Base-by-base conservation (phyloP, 2,113 vertebrate species). In the Mungos mungo region DNA sequence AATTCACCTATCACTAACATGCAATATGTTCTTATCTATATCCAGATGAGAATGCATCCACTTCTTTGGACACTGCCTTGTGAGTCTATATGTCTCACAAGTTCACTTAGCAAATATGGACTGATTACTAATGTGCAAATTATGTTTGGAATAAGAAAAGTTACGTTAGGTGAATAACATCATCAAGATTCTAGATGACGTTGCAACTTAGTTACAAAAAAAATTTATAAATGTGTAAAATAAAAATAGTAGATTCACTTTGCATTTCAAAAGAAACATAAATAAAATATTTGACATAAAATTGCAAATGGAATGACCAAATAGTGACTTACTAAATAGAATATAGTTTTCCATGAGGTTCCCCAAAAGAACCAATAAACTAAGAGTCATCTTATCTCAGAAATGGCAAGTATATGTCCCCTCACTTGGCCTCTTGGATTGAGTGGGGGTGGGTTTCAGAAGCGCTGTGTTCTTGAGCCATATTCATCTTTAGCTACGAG, bases 61-160 rank as follows among this genome's bases (percentile, higher is more conserved):
- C 63, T 66, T 52, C 45, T 90, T 93, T 79, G 14, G 5, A 93
- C 3, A 63, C 31, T 21, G 21, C 33, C n/a, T 83, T 80, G 6
- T 47, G 21, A 76, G 54, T 7, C 21, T 23, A 96, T 93, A 82
- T 74, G 12, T 8, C 21, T 96, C 63, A 79, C 4, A 83, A 69
- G 94, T 33, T 1, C 25, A 88, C 76, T 57, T 5, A 65, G 25
- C 5, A 86, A 94, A 87, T 68, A 69, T 38, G 35, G 41, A 85
- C 38, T 86, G 89, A 91, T 68, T 71, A 4, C 12, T 93, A 90
- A 94, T 86, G 31, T 60, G 31, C 6, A 95, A 95, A 72, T 93
- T 89, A 38, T 85, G 13, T 82, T 45, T 93, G 15, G 47, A 74
- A 54, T 82, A 60, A 84, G 33, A 54, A 90, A 95, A 95, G 13